Base-by-base conservation (phyloP, 2,888 invertebrate species). In the Caenorhabditis sp. region DNA sequence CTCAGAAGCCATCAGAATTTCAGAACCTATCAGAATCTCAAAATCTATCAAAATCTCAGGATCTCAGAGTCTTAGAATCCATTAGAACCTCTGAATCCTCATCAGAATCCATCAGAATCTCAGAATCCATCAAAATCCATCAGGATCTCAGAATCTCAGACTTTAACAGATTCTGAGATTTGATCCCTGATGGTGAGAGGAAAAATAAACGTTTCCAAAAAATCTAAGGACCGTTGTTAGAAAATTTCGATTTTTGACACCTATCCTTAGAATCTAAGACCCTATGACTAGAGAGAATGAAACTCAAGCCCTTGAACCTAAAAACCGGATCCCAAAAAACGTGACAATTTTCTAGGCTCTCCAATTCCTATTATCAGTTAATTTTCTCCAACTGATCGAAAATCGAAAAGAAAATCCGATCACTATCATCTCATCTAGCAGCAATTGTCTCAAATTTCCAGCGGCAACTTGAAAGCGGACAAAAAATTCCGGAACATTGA, bases 381-480 rank as follows among this genome's bases (percentile, higher is more conserved):
- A 6, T 19, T 54, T 24, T n/a, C n/a, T n/a, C n/a, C 68, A 70
- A 31, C 70, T 28, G 72, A 72, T 72, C 72, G 35, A 44, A 73
- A 73, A 73, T 73, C 73, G 35, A 4, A 44, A 28, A 63, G 22
- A n/a, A n/a, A n/a, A n/a, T n/a, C n/a, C n/a, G n/a, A n/a, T n/a
- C n/a, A n/a, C n/a, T n/a, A n/a, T n/a, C n/a, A 22, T 19, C 22
- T 6, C 31, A 35, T 41, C 28, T 26, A 16, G 12, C 14, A 24
- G 19, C 26, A 31, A 73, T 59, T 59, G 73, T 61, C 73, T 73
- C 73, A 61, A 73, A 61, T 73, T 73, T 73, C 72, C 49, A 61
- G 59, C 61, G 59, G 72, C 58, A 35, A 47, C 47, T 72, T 72
- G 35, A 72, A 49, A 72, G 31, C 31, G 59, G 51, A 68, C n/a